Conservation (phyloP, 2,888 invertebrate genomes). For the Xiphydria camelus region DNA sequence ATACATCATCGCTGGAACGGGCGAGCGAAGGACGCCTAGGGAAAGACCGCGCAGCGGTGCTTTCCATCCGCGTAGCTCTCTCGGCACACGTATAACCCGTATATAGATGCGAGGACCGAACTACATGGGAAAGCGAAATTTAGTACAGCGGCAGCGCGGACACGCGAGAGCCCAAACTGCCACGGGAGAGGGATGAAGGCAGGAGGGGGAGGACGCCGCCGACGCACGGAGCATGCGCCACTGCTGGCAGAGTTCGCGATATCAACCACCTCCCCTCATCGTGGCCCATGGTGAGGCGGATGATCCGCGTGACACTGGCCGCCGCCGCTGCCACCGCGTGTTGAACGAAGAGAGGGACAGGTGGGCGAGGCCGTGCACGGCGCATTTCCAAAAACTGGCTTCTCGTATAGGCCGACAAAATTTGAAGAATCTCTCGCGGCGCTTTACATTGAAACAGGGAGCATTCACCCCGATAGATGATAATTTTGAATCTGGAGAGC, state of each 20-base stretch:
- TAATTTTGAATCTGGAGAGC: too few species aligned
- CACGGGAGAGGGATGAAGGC: conserved; percentile 4
- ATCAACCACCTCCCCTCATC: neutral
- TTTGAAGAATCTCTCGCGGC: too few species aligned
- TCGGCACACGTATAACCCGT: too few species aligned
- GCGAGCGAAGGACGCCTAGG: conserved; percentile 1
- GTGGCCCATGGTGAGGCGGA: neutral
- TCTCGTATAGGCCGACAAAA: too few species aligned
- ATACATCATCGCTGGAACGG: too few species aligned
- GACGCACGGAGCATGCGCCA: neutral
- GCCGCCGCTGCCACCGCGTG: neutral
- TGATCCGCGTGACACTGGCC: conserved; percentile 3
- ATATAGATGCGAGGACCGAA: too few species aligned
- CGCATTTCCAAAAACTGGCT: conserved; percentile 12
- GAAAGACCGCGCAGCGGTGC: too few species aligned
- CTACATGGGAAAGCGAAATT: conserved; percentile 12
- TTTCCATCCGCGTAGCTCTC: too few species aligned
- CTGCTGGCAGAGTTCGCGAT: neutral
- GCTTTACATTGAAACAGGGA: too few species aligned
- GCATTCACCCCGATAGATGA: too few species aligned
- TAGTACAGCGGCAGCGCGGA: conserved; percentile 19
- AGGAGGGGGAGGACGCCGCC: neutral
- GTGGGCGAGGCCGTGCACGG: conserved; percentile 13
- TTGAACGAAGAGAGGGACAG: conserved; percentile 8
- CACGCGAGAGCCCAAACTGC: conserved; percentile 19